Evolutionary conservation across 2,888 invertebrate genomes (phyloP).

Genomic region (Autographa pulchrina): DNA sequence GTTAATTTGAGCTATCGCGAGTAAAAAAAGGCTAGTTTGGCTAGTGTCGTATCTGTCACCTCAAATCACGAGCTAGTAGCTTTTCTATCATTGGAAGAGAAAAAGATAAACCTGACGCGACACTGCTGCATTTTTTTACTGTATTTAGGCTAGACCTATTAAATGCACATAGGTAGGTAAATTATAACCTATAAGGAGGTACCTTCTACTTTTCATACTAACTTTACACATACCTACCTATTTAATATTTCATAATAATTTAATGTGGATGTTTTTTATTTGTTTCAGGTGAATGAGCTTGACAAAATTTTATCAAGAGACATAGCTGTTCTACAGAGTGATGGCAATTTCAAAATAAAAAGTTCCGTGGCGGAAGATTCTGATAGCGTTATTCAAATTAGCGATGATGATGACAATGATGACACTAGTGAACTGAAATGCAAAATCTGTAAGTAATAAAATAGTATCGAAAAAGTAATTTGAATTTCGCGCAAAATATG

Average conservation of each 20-base stretch:
- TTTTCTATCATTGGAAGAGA: no score
- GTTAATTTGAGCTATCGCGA: no score
- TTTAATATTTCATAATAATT: background rate
- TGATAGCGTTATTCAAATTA: constrained; percentile 85
- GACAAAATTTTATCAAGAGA: constrained; percentile 88
- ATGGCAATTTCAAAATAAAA: constrained; percentile 89
- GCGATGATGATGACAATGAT: constrained; percentile 83
- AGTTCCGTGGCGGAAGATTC: constrained; percentile 64
- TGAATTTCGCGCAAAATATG: constrained; percentile 2
- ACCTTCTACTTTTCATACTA: no score
- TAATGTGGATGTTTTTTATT: background rate
- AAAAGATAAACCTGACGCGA: no score
- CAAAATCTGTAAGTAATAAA: constrained; percentile 75
- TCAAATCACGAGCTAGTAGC: no score
- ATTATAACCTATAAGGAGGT: no score
- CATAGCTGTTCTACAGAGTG: constrained; percentile 91
- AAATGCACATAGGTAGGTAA: no score
- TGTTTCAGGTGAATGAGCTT: constrained; percentile 88
- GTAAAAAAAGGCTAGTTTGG: no score
- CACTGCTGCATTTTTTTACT: no score
- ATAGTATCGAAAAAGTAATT: constrained; percentile 59
- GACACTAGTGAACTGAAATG: constrained; percentile 74
- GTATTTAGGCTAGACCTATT: no score
- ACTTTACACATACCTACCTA: no score
- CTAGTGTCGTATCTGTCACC: no score